Base-by-base conservation (phyloP, 2,888 invertebrate genomes). In the Apantesis nais region DNA sequence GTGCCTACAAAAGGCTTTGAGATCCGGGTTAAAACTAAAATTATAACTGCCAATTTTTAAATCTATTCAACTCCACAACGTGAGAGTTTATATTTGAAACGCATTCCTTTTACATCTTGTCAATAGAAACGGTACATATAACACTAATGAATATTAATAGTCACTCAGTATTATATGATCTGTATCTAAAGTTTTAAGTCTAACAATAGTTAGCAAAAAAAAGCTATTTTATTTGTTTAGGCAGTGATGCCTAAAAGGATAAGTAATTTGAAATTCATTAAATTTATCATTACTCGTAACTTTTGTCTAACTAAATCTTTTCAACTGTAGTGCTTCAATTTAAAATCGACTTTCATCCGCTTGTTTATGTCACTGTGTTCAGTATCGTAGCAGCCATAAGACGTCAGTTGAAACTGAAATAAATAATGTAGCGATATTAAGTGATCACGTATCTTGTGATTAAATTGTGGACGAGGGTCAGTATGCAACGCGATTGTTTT, bases 21-120 rank as follows among this genome's bases (percentile, higher is more conserved):
- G 48, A 67, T 61, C 90, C 89, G 89, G 88, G 85, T 90, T 84
- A 78, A 85, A 88, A 89, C 87, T 79, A 58, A 74, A 67, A 86
- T 83, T 86, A 88, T 86, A 82, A 85, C 85, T 80, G 81, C 81
- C 83, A 78, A n/a, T 82, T 85, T 81, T 78, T 80, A 78, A 74
- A 73, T 78, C 76, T 79, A 76, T 82, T 78, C 78, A 73, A 80
- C 75, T 71, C 77, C 77, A 78, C 76, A 78, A 64, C 67, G 39
- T 37, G 48, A 44, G 29, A 39, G 34, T 3, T 48, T 29, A 25
- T 8, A 71, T 67, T 62, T 34, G 22, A 29, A 39, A 71, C n/a
- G 25, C 37, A 71, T 58, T 48, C 31, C 22, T 65, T 52, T 68
- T 29, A 31, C 64, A 65, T 14, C n/a, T 14, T 3, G 34, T 64